A percentile compares a stretch with the other conserved stretches of the same genome.
These are phyloP conservation scores for Cryptocephalus moraei DNA, from an alignment of 2,888 invertebrate species.

Conservation along the genomic window DNA sequence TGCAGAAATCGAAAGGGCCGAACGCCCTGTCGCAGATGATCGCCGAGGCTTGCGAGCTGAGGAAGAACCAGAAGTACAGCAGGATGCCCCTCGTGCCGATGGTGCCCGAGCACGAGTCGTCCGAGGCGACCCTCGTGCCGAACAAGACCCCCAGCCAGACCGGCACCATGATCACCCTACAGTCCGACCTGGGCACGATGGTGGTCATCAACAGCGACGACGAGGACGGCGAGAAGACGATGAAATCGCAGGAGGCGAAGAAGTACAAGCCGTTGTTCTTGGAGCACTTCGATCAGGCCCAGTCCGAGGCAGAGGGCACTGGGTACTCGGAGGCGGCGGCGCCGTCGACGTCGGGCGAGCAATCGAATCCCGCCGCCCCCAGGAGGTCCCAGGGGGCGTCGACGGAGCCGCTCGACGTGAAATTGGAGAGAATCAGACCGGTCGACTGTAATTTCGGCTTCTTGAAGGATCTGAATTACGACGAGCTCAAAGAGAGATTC, in stretches of 20 bases:
- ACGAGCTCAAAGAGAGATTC: conserved; percentile 87
- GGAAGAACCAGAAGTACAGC: conserved; percentile 68
- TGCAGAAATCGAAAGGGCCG: conserved; percentile 67
- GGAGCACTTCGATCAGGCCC: conserved; percentile 93
- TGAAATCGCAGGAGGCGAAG: conserved; percentile 71
- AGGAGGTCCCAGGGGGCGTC: conserved; percentile 6
- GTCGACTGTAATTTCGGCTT: conserved; percentile 22
- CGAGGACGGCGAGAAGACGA: conserved; percentile 79
- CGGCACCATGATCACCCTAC: conserved; percentile 54
- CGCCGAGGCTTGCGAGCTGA: conserved; percentile 84
- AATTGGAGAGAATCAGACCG: conserved; percentile 20
- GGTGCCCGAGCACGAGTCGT: conserved; percentile 19
- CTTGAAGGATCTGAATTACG: conserved; percentile 29
- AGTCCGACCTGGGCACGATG: conserved; percentile 88
- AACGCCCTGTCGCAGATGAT: conserved; percentile 84
- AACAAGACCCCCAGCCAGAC: conserved; percentile 40
- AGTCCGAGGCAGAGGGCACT: conserved; percentile 35
- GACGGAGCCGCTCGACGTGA: conserved; percentile 20
- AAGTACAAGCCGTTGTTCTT: conserved; percentile 89
- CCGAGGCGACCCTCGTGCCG: conserved; percentile 52
- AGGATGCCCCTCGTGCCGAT: conserved; percentile 44
- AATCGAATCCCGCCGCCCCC: conserved; percentile 1
- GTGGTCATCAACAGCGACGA: conserved; percentile 74
- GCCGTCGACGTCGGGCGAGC: neutral
- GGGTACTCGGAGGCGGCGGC: neutral